A percentile compares a stretch with the other conserved stretches of the same genome.
These are phyloP conservation scores for Phymatocera aterrima DNA, from an alignment of 2,888 invertebrate species.

Conservation along the genomic window DNA sequence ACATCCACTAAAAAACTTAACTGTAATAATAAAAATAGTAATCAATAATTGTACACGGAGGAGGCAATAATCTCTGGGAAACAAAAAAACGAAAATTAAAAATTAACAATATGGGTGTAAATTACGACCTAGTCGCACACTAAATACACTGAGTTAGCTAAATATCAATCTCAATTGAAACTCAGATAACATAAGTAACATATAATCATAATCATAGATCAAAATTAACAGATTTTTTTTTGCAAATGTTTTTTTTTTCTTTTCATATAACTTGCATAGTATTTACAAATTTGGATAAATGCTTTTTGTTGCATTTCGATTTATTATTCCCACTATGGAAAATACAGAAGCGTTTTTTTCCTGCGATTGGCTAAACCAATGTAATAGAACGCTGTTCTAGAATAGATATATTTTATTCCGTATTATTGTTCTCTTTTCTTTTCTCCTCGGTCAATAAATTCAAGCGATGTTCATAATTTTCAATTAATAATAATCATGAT, in stretches of 20 bases:
- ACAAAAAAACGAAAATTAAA: neutral
- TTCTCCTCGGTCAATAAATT: too few relatives aligned
- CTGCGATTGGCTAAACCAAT: too few relatives aligned
- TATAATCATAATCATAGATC: neutral
- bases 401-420: too few relatives aligned
- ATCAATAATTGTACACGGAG: conserved; percentile 13
- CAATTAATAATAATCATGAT: too few relatives aligned
- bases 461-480: too few relatives aligned
- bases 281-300: conserved; percentile 19
- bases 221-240: conserved; percentile 19
- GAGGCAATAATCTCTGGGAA: neutral
- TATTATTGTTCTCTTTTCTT: too few relatives aligned
- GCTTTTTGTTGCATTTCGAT: neutral
- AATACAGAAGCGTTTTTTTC: too few relatives aligned
- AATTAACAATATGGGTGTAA: conserved; percentile 41
- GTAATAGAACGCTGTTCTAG: too few relatives aligned
- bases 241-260: neutral
- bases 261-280: too few relatives aligned
- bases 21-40: neutral
- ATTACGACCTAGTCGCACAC: conserved; percentile 15
- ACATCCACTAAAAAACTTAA: neutral
- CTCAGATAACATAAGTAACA: conserved; percentile 2
- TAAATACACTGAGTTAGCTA: too few relatives aligned
- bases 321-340: neutral
- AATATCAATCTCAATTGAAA: conserved; percentile 39